Base-by-base conservation (phyloP, 2,113 vertebrate species). In the Otis tarda region DNA sequence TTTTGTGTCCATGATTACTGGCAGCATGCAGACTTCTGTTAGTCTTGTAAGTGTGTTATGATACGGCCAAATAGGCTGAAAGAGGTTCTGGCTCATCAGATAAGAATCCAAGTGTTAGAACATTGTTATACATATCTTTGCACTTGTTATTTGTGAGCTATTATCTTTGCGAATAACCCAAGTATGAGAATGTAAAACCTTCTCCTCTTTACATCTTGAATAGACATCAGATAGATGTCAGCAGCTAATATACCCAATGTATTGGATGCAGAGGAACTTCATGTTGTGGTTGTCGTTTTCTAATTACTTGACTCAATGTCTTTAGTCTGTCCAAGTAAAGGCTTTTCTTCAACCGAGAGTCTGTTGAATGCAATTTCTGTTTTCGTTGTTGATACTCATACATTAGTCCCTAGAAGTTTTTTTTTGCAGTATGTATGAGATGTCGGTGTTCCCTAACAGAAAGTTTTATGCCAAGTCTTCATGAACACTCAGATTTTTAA, bases 391-490 rank as follows among this genome's bases (percentile, higher is more conserved):
- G 20, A 8, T 28, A 41, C 25, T 87, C 16, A 12, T 61, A 27
- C 12, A 6, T 83, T 93, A 81, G 31, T 55, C 53, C 60, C 52
- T 76, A 3, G 39, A n/a, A n/a, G n/a, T 8, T 15, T 45, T 49
- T 74, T 83, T 63, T 70, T 52, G 9, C 43, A 35, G 10, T 55
- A 30, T 76, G 7, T 55, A 20, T 61, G 53, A 89, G 27, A 33
- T 52, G 22, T 83, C 78, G 59, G 45, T 64, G 65, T 71, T 78
- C 49, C 87, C 41, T 60, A 56, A 49, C 14, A 65, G 35, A 55
- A 68, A 92, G 21, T 74, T 64, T 85, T 65, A 67, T 92, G 95
- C 84, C 79, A 94, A 59, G 3, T 69, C 60, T 85, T 87, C 95
- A 90, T 80, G 79, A 95, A 87, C 50, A 63, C 39, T 87, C 41